phyloP scores from a whole-genome alignment of 2,797 vertebrate genomes.

The Thaleichthys pacificus region DNA sequence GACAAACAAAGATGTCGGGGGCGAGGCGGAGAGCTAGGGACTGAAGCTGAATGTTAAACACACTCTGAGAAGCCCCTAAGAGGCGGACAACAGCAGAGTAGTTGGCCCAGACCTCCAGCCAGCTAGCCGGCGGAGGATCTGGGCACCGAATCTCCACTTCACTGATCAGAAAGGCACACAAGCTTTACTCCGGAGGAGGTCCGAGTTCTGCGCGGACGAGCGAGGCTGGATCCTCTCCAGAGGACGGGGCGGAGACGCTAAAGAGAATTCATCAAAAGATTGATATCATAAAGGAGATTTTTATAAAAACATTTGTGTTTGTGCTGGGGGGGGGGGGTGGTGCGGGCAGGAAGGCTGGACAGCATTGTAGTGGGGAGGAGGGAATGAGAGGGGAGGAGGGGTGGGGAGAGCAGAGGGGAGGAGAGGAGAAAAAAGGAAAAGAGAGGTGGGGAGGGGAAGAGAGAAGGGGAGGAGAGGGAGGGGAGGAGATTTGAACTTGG shows the following conservation, averaged over 20 bases:
- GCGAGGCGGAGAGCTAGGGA: conserved; percentile 88
- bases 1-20: conserved; percentile 90
- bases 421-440: too few species aligned
- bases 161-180: too few species aligned
- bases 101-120: neutral
- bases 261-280: too few species aligned
- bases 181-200: too few species aligned
- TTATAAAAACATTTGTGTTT: too few species aligned
- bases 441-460: conserved; percentile 71
- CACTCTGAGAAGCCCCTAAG: conserved; percentile 78
- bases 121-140: neutral
- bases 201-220: too few species aligned
- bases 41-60: conserved; percentile 99
- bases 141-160: neutral
- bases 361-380: too few species aligned
- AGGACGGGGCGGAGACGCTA: too few species aligned
- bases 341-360: too few species aligned
- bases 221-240: too few species aligned
- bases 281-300: too few species aligned
- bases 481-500: conserved; percentile 69
- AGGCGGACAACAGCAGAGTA: neutral
- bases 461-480: conserved; percentile 41
- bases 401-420: neutral
- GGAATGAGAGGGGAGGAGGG: neutral
- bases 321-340: too few species aligned